Base-by-base conservation (phyloP, 2,888 invertebrate genomes). In the Ernsta delagoae region DNA sequence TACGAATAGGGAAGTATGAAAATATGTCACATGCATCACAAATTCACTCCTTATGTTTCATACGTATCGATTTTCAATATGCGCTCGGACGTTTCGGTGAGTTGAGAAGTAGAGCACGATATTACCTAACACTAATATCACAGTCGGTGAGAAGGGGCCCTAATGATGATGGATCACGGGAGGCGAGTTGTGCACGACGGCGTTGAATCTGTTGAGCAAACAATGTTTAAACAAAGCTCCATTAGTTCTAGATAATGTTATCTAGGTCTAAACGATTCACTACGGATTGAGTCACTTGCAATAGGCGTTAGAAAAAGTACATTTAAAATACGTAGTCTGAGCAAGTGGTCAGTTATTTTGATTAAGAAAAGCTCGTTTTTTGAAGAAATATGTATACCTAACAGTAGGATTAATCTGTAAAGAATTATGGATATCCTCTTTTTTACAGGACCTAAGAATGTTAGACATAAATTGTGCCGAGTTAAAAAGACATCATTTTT, bases 141-240 rank as follows among this genome's bases (percentile, higher is more conserved):
- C 92, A 90, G 88, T 83, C 78, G 76, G 78, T 78, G 81, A 78
- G 78, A 75, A 72, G 72, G 56, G 64, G 73, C 77, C 75, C 77
- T 91, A 93, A 89, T 93, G 92, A 79, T 92, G 91, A 83, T 91
- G 90, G 83, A 90, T 89, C 75, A 91, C 90, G 67, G 92, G 92
- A 68, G 92, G 91, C 45, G 92, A 81, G 86, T 93, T 92, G 86
- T 92, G 92, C 63, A 93, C 93, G 74, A 93, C 83, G 59, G 94
- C 94, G 86, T 93, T 92, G 88, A 94, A 94, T 79, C 94, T 93
- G 90, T 78, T 73, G 78, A 78, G 72, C 83, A 81, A 82, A 81
- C 72, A 76, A 79, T 74, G 72, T 62, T 69, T 64, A 70, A 70
- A 54, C 41, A 36, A 60, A 45, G 60, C 31, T 43, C 16, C 41